These are phyloP conservation scores for Drosophila funebris DNA, from an alignment of 1,140 invertebrate species.

Conservation along the genomic window DNA sequence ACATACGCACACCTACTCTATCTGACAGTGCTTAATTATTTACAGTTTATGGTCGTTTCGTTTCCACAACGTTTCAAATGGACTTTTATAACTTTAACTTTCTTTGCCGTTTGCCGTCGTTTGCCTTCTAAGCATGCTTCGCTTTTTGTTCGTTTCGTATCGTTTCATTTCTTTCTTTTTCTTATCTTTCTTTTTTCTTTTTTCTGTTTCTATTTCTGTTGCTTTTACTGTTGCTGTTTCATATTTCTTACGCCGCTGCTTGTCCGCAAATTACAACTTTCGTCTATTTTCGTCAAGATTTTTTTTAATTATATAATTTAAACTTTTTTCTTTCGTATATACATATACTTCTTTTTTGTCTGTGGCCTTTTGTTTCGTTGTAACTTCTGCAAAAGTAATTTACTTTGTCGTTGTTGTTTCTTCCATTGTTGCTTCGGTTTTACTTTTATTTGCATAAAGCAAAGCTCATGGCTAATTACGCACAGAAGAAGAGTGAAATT, in stretches of 20 bases:
- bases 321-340: slow-evolving; percentile 56
- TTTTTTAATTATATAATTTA: slow-evolving; percentile 82
- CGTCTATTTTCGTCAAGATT: slow-evolving; percentile 82
- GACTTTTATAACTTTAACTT: slow-evolving; percentile 79
- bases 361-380: slow-evolving; percentile 52
- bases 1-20: no score
- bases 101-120: slow-evolving; percentile 53
- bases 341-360: slow-evolving; percentile 18
- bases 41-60: slow-evolving; percentile 65
- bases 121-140: slow-evolving; percentile 62
- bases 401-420: slow-evolving; percentile 39
- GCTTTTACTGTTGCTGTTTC: neutral
- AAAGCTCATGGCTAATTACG: slow-evolving; percentile 63
- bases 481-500: slow-evolving; percentile 67
- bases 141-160: slow-evolving; percentile 18
- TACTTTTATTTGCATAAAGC: slow-evolving; percentile 78
- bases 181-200: slow-evolving; percentile 2
- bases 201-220: slow-evolving; percentile 9
- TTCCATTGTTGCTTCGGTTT: slow-evolving; percentile 47
- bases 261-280: slow-evolving; percentile 76
- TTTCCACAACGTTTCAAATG: slow-evolving; percentile 58
- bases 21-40: slow-evolving; percentile 59
- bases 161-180: slow-evolving; percentile 7
- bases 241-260: slow-evolving; percentile 21
- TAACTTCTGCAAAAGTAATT: slow-evolving; percentile 48